A percentile compares a stretch with the other conserved stretches of the same genome.
Conservation (phyloP, 2,113 vertebrate genomes). For the Natator depressus region DNA sequence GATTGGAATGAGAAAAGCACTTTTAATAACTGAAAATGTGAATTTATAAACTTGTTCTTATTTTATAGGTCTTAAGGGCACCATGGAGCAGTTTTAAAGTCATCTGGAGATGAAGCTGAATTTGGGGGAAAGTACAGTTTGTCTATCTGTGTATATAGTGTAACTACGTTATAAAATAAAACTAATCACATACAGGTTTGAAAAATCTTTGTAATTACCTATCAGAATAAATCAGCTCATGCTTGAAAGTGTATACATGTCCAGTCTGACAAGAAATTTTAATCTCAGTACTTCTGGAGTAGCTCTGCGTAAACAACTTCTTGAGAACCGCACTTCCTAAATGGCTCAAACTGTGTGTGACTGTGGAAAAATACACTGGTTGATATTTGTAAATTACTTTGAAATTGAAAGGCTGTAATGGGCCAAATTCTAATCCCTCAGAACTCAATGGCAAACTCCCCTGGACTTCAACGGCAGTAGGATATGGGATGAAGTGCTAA, state of each 20-base stretch:
- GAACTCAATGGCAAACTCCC: slow-evolving; percentile 4
- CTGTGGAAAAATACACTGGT: background rate
- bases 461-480: background rate
- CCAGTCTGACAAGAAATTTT: slow-evolving; percentile 51
- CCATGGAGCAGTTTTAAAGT: slow-evolving; percentile 11
- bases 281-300: slow-evolving; percentile 41
- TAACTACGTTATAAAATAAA: background rate
- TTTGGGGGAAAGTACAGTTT: background rate
- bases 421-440: background rate
- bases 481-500: background rate
- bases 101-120: slow-evolving; percentile 4
- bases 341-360: background rate
- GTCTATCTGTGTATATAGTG: background rate
- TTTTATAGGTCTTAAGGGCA: slow-evolving; percentile 46
- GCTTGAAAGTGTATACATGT: slow-evolving; percentile 34
- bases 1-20: slow-evolving; percentile 67
- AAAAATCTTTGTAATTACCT: slow-evolving; percentile 64
- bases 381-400: background rate
- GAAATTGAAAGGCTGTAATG: background rate
- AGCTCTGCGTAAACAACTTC: slow-evolving; percentile 36
- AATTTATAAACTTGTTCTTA: slow-evolving; percentile 53
- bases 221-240: slow-evolving; percentile 44
- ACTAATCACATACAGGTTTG: slow-evolving; percentile 19
- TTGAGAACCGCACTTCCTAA: background rate
- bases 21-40: slow-evolving; percentile 68